Evolutionary conservation across 2,888 invertebrate species (phyloP).

Genomic region (Onchidella celtica): DNA sequence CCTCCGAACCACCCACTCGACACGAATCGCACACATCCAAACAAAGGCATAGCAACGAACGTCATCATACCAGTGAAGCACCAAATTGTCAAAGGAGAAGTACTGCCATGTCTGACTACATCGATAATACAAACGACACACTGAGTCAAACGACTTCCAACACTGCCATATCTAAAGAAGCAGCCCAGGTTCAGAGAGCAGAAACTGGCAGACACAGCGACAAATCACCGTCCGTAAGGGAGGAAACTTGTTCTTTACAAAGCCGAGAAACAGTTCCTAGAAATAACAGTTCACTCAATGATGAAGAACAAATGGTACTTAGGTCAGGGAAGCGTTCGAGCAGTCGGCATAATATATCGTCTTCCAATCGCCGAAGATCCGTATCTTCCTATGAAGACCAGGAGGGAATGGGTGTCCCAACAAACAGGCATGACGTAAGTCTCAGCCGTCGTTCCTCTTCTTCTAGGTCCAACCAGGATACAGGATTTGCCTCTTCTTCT

Average conservation of each 20-base stretch:
- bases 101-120: neutral
- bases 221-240: too few species aligned
- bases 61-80: neutral
- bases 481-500: conserved; percentile 39
- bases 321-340: too few species aligned
- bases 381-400: neutral
- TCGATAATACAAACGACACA: neutral
- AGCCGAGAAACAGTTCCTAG: too few species aligned
- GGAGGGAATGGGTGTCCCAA: neutral
- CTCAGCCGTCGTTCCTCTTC: conserved; percentile 30
- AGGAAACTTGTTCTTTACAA: too few species aligned
- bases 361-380: neutral
- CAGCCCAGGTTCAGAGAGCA: too few species aligned
- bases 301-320: too few species aligned
- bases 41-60: neutral
- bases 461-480: conserved; percentile 37
- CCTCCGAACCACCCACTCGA: neutral
- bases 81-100: neutral
- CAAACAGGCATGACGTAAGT: conserved; percentile 3
- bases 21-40: neutral
- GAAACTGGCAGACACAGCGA: too few species aligned
- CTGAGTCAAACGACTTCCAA: neutral
- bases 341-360: too few species aligned
- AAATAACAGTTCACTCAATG: too few species aligned
- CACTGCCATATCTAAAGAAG: neutral